Evolutionary conservation across 2,113 vertebrate genomes (phyloP).

Genomic region (Laterallus jamaicensis): DNA sequence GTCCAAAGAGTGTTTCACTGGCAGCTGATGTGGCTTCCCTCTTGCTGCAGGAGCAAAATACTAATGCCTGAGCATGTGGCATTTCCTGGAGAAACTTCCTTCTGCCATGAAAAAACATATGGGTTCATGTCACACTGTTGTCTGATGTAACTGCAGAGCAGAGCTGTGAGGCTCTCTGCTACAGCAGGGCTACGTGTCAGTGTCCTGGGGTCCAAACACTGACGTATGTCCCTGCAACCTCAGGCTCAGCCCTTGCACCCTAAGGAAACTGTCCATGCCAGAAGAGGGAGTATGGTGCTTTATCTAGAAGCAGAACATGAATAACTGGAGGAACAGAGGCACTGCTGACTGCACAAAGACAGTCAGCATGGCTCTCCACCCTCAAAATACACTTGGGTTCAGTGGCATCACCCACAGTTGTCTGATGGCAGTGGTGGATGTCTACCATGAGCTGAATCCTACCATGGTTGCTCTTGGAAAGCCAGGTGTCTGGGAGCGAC

Average conservation of each 20-base stretch:
- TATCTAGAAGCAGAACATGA: neutral
- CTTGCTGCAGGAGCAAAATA: neutral
- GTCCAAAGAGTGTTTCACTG: constrained; percentile 14
- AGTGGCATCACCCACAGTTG: neutral
- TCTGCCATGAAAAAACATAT: neutral
- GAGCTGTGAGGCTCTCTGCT: neutral
- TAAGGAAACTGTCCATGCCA: neutral
- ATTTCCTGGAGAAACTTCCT: neutral
- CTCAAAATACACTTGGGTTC: neutral
- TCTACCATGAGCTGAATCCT: neutral
- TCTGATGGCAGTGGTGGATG: neutral
- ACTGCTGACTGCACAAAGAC: neutral
- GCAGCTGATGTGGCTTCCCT: neutral
- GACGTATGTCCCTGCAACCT: neutral
- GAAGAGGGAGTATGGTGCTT: neutral
- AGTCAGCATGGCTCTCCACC: neutral
- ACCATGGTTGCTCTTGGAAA: neutral
- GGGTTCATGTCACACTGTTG: no score
- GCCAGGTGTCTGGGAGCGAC: neutral
- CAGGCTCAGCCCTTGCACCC: neutral
- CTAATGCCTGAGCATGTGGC: neutral
- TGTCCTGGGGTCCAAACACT: neutral
- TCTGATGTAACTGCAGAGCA: neutral
- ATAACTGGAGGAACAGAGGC: neutral
- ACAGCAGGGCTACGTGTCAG: neutral